Evolutionary conservation across 2,888 invertebrate genomes (phyloP).

Genomic region (Crematogaster levior): DNA sequence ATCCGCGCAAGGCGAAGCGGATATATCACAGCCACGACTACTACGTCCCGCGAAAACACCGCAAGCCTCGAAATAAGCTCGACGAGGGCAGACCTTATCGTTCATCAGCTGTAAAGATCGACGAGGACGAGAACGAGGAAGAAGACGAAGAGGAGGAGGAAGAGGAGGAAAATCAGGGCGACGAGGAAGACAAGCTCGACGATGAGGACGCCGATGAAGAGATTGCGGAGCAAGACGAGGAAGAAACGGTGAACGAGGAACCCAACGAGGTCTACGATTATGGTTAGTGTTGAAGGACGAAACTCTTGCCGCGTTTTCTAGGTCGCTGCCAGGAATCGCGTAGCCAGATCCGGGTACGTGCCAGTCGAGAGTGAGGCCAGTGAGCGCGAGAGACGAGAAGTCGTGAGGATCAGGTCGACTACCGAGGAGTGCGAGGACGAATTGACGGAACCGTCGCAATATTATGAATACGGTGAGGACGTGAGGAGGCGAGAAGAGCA

Average conservation of each 20-base stretch:
- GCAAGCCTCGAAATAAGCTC: not conserved
- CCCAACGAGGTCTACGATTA: conserved; percentile 69
- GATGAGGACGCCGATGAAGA: conserved; percentile 48
- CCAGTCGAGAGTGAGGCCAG: conserved; percentile 47
- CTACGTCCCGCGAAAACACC: not conserved
- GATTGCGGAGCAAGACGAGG: conserved; percentile 62
- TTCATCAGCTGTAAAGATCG: conserved; percentile 3
- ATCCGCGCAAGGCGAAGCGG: conserved; percentile 26
- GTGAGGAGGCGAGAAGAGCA: conserved; percentile 44
- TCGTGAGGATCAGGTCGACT: conserved; percentile 55
- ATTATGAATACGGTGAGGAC: conserved; percentile 79
- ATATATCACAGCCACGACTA: conserved; percentile 29
- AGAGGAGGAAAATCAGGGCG: conserved; percentile 42
- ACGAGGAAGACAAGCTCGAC: conserved; percentile 40
- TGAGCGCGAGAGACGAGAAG: conserved; percentile 51
- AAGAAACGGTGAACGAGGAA: conserved; percentile 71
- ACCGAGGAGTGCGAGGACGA: conserved; percentile 67
- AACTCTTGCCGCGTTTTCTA: conserved; percentile 68
- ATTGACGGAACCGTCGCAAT: conserved; percentile 70
- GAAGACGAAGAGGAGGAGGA: conserved; percentile 50
- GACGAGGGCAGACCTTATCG: conserved; percentile 21
- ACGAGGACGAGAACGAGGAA: not conserved
- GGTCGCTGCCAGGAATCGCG: conserved; percentile 61
- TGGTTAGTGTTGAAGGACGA: conserved; percentile 76
- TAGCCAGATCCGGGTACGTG: conserved; percentile 56